Percentiles rank a stretch among this genome's conserved stretches.
Conservation (phyloP, 2,113 vertebrate genomes). For the Furnarius figulus region DNA sequence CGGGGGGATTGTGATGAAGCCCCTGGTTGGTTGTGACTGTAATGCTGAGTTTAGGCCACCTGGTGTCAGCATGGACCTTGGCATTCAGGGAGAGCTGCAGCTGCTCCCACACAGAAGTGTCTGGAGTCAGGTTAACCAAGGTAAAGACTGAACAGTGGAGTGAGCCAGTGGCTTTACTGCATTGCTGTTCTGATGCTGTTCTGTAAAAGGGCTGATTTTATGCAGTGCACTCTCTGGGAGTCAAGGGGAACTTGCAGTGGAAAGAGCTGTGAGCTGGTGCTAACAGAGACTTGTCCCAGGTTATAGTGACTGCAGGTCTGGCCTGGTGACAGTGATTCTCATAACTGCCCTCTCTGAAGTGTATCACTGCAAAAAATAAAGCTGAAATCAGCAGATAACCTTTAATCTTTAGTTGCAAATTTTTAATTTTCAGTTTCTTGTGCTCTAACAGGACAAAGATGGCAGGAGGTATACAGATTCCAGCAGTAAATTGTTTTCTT, state of each 20-base stretch:
- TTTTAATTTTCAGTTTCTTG: neutral
- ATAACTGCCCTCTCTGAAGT: neutral
- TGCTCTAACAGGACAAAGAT: neutral
- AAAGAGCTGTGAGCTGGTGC: neutral
- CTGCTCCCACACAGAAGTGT: neutral
- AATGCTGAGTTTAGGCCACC: neutral
- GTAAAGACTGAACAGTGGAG: neutral
- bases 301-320: neutral
- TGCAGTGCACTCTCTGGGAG: neutral
- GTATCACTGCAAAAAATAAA: neutral
- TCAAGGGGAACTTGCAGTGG: neutral
- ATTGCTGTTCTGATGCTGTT: neutral
- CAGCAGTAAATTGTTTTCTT: neutral
- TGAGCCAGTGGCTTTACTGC: neutral
- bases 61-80: neutral
- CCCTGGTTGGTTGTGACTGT: neutral
- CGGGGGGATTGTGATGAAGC: neutral
- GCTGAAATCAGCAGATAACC: neutral
- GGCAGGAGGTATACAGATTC: neutral
- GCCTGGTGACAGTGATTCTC: neutral
- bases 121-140: neutral
- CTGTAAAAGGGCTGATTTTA: neutral
- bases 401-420: neutral
- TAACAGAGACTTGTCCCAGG: neutral
- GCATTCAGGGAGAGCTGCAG: neutral